Percentiles rank a stretch among this genome's conserved stretches.
These are phyloP conservation scores for Melanerpes formicivorus DNA, from an alignment of 2,113 vertebrate genomes.

Conservation along the genomic window DNA sequence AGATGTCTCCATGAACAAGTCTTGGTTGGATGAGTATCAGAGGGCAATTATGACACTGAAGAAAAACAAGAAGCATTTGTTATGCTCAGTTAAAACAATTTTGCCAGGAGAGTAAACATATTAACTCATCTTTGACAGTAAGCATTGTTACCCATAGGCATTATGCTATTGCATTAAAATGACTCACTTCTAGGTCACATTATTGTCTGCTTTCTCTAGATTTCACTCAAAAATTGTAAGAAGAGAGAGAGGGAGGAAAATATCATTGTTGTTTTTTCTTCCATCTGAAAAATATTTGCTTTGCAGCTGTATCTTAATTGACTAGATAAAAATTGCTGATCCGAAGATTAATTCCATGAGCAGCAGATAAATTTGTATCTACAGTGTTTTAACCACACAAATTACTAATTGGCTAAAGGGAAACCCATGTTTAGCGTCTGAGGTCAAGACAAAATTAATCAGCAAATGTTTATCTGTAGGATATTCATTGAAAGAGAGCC, in stretches of 20 bases:
- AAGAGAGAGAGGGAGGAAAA: background rate
- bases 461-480: background rate
- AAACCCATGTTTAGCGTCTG: slow-evolving; percentile 2
- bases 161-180: background rate
- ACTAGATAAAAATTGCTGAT: slow-evolving; percentile 16
- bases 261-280: background rate
- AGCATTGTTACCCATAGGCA: background rate
- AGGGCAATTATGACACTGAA: background rate
- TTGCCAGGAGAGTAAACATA: slow-evolving; percentile 23
- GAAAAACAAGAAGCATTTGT: slow-evolving; percentile 9
- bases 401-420: slow-evolving; percentile 46
- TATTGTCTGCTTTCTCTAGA: background rate
- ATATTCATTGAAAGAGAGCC: background rate
- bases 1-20: background rate
- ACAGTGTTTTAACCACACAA: background rate
- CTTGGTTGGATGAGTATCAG: slow-evolving; percentile 9
- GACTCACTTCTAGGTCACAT: background rate
- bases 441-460: slow-evolving; percentile 24
- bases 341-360: slow-evolving; percentile 20
- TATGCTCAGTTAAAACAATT: slow-evolving; percentile 9
- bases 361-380: background rate
- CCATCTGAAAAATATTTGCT: slow-evolving; percentile 20
- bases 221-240: slow-evolving; percentile 15
- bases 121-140: slow-evolving; percentile 4
- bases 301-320: slow-evolving; percentile 40